Conservation (phyloP, 2,888 invertebrate genomes). For the Drosophila macrospina region DNA sequence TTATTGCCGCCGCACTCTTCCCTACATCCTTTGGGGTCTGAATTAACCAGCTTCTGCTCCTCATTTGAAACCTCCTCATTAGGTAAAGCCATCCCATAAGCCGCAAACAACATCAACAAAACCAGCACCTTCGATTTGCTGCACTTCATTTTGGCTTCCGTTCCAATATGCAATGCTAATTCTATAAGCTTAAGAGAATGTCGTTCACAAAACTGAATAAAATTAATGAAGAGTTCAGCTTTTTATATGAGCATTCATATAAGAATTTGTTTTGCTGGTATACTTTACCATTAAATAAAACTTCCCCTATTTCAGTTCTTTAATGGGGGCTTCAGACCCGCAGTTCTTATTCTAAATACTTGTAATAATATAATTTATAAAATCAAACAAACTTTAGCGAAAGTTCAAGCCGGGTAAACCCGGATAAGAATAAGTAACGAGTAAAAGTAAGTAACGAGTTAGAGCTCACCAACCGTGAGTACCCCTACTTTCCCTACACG, state of each 20-base stretch:
- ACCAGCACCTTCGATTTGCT: not conserved
- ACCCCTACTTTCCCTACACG: too few species aligned
- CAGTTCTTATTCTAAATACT: too few species aligned
- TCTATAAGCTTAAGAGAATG: not conserved
- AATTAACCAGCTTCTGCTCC: not conserved
- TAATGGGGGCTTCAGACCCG: not conserved
- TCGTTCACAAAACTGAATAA: conserved; percentile 8
- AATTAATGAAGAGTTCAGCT: not conserved
- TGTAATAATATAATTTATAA: too few species aligned
- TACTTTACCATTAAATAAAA: not conserved
- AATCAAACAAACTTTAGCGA: too few species aligned
- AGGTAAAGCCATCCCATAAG: not conserved
- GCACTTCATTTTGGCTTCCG: not conserved
- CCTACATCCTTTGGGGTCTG: not conserved
- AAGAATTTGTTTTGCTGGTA: not conserved
- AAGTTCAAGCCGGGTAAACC: too few species aligned
- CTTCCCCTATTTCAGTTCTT: not conserved
- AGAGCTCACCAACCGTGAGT: too few species aligned
- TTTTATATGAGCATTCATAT: conserved; percentile 4
- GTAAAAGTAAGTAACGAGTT: too few species aligned
- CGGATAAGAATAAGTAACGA: too few species aligned
- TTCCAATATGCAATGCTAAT: not conserved
- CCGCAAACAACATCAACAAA: not conserved
- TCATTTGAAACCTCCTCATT: not conserved
- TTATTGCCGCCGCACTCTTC: not conserved